Conservation (phyloP, 2,888 invertebrate species). For the Zaprionus lineosus region DNA sequence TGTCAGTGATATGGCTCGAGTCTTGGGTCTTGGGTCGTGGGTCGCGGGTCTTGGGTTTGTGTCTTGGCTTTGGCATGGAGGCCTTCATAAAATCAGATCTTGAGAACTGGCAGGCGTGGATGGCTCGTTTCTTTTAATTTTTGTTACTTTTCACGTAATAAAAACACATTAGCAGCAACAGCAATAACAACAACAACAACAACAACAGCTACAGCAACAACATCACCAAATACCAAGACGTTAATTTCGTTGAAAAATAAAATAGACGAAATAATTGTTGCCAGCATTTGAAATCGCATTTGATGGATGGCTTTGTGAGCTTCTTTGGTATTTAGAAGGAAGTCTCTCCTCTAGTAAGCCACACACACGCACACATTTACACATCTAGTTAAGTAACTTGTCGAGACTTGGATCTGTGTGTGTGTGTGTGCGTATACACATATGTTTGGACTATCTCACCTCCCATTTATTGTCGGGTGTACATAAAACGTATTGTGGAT, state of each 20-base stretch:
- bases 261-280: slow-evolving; percentile 75
- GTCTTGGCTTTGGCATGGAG: too few relatives aligned
- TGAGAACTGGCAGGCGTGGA: slow-evolving; percentile 50
- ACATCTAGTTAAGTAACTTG: too few relatives aligned
- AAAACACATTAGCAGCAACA: slow-evolving; percentile 71
- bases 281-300: slow-evolving; percentile 60
- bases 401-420: too few relatives aligned
- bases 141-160: slow-evolving; percentile 66
- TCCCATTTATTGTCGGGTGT: slow-evolving; percentile 25
- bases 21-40: too few relatives aligned
- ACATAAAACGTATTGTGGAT: slow-evolving; percentile 59
- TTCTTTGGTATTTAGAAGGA: slow-evolving; percentile 20
- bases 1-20: slow-evolving; percentile 44
- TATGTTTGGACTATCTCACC: slow-evolving; percentile 30
- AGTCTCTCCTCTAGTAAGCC: slow-evolving; percentile 14
- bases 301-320: slow-evolving; percentile 61
- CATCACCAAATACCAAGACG: slow-evolving; percentile 26
- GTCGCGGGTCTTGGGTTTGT: too few relatives aligned
- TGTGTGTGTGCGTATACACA: not conserved
- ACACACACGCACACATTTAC: too few relatives aligned
- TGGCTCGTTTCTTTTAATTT: slow-evolving; percentile 3
- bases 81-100: slow-evolving; percentile 62
- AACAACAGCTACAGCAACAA: slow-evolving; percentile 40
- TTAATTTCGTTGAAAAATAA: slow-evolving; percentile 73
- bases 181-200: slow-evolving; percentile 31